A percentile compares a stretch with the other conserved stretches of the same genome.
phyloP scores from a whole-genome alignment of 2,113 vertebrate genomes.

The Proteles cristata region DNA sequence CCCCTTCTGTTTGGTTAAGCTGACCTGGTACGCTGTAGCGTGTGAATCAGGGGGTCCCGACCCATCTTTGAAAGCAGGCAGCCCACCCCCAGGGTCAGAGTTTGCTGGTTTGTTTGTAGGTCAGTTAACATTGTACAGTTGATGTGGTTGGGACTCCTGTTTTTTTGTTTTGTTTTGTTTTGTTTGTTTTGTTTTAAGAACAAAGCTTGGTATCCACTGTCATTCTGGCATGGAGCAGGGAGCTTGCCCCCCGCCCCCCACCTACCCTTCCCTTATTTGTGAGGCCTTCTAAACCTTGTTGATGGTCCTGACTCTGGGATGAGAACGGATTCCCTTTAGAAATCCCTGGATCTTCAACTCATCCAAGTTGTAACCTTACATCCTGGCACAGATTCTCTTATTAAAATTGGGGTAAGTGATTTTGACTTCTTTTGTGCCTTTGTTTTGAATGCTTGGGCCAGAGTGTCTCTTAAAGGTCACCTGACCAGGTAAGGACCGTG shows the following conservation, averaged over 20 bases:
- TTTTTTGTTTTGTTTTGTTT: background rate
- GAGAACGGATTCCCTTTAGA: background rate
- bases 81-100: background rate
- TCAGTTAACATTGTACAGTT: background rate
- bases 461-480: background rate
- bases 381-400: background rate
- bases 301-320: background rate
- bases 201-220: background rate
- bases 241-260: background rate
- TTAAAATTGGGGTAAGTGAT: background rate
- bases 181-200: background rate
- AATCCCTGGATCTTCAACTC: background rate
- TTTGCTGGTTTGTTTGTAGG: constrained; percentile 12
- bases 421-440: background rate
- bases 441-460: background rate
- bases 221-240: background rate
- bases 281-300: background rate
- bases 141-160: background rate
- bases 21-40: background rate
- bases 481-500: background rate
- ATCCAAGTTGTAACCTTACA: background rate
- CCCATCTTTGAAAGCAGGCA: background rate
- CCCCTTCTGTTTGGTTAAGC: background rate
- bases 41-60: background rate
- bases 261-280: background rate